Base-by-base conservation (phyloP, 2,888 invertebrate genomes). In the Hydraecia micacea region DNA sequence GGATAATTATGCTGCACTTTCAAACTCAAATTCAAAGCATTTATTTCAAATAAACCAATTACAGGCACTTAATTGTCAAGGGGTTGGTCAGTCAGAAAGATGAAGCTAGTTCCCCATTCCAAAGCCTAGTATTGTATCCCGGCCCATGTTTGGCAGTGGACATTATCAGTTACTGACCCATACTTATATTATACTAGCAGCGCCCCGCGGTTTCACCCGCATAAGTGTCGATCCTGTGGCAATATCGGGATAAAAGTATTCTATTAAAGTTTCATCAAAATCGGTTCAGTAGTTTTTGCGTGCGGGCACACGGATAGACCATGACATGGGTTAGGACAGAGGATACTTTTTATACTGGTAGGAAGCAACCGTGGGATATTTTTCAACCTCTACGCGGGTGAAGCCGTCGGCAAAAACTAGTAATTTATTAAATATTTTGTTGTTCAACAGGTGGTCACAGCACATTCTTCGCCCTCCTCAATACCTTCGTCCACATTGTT, bases 401-500 rank as follows among this genome's bases (percentile, higher is more conserved):
- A 46, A 18, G 3, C 6, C 11, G 21, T 9, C 11, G 6, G 11
- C 18, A 28, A 49, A 25, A 21, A 11, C 49, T 25, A 15, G 7
- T 32, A 6, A 69, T 70, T 70, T 11, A 70, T 55, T 25, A 8
- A 25, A 49, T n/a, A 69, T n/a, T 52, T 55, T 39, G n/a, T 70
- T 39, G 11, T 70, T 39, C 55, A n/a, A 70, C 95, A 98, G 99
- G 99, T 95, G 99, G 99, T 66, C 99, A 99, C 97, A 99, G 99
- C 94, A 99, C 99, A 80, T 99, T 99, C 97, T 99, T 99, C 95
- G 98, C 99, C 58, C 97, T 99, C 90, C 97, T 99, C 90, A 99
- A 99, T 96, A 98, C 99, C 5, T 99, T 99, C 94, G 99, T 99
- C 81, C 99, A 99, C 96, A 98, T 99, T 92, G 97, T 99, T 86